Evolutionary conservation across 2,113 vertebrate species (phyloP).

Genomic region (Alligator sinensis): DNA sequence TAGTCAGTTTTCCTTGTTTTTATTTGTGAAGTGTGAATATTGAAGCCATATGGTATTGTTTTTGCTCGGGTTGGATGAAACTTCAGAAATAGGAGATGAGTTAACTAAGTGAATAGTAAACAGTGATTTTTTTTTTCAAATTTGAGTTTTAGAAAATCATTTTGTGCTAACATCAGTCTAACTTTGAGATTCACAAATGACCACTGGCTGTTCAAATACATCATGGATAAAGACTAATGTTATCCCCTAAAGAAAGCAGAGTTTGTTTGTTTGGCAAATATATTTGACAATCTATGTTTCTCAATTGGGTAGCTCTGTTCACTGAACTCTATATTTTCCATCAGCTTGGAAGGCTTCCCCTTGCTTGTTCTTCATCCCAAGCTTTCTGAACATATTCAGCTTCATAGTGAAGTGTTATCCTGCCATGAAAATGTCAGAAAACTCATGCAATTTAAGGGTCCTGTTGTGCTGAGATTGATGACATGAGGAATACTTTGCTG

Average conservation of each 20-base stretch:
- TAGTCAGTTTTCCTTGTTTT: not conserved
- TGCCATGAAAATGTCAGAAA: conserved; percentile 53
- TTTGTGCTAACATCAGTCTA: not conserved
- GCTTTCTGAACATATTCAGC: not conserved
- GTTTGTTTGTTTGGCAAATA: not conserved
- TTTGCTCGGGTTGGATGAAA: not conserved
- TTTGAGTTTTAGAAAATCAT: not conserved
- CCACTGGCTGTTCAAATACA: not conserved
- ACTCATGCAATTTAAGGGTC: not conserved
- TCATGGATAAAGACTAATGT: not conserved
- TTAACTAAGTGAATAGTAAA: not conserved
- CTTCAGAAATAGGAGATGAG: not conserved
- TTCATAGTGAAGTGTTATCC: conserved; percentile 40
- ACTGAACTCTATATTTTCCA: not conserved
- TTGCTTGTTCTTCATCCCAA: not conserved
- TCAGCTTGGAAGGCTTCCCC: not conserved
- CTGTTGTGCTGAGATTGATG: conserved; percentile 22
- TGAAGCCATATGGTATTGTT: not conserved
- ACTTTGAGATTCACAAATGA: not conserved
- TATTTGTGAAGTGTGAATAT: rapidly evolving
- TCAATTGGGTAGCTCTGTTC: not conserved
- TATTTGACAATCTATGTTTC: not conserved
- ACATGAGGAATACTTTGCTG: not conserved
- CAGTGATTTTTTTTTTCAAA: not conserved
- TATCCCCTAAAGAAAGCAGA: not conserved